Evolutionary conservation across 2,113 vertebrate genomes (phyloP).

Genomic region (Pagrus major): DNA sequence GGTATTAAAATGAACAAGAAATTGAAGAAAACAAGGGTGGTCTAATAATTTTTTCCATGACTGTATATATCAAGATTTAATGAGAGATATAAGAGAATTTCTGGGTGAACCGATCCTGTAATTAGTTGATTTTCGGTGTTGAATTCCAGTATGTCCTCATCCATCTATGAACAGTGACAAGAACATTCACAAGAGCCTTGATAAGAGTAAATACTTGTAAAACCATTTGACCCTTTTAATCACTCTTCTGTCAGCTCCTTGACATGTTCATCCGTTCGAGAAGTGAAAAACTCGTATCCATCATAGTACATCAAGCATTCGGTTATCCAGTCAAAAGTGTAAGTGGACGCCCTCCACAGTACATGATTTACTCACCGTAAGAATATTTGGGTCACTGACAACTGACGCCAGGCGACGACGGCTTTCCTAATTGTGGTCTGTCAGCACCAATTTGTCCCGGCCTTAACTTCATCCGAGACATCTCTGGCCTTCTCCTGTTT

Average conservation of each 20-base stretch:
- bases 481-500: constrained; percentile 32
- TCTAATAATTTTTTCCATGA: too few species aligned
- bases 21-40: too few species aligned
- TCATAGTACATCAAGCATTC: constrained; percentile 19
- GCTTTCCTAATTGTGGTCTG: constrained; percentile 78
- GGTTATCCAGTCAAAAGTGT: constrained; percentile 38
- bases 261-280: background rate
- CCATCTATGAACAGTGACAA: background rate
- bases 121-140: background rate
- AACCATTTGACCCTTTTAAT: constrained; percentile 15
- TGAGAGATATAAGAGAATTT: too few species aligned
- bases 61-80: too few species aligned
- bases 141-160: background rate
- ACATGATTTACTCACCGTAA: constrained; percentile 47
- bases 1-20: too few species aligned
- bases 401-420: constrained; percentile 45
- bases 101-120: background rate
- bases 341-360: constrained; percentile 13
- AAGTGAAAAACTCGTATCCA: background rate
- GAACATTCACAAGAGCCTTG: background rate
- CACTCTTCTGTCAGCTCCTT: background rate
- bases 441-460: constrained; percentile 76
- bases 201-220: background rate
- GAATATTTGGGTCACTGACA: constrained; percentile 64
- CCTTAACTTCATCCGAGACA: constrained; percentile 58